Evolutionary conservation across 2,113 vertebrate genomes (phyloP), one percentile per base, ranked within the genome.

Genomic region (Dermatemys mawii): DNA sequence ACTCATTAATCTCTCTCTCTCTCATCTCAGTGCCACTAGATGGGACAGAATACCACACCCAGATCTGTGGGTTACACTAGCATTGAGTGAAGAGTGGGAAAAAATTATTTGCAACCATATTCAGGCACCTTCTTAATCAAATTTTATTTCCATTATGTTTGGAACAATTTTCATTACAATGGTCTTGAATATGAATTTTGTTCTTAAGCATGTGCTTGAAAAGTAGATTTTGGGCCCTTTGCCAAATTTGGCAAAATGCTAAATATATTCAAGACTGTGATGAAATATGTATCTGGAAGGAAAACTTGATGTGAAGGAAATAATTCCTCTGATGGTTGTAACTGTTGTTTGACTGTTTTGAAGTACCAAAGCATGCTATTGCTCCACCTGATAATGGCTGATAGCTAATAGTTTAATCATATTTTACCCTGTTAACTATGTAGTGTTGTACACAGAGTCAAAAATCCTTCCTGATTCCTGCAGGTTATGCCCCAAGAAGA

Each of bases 401-500:
- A 55, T 35, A 46, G 11, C 54, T 32, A 9, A 41, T 8, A 9
- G 41, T 17, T 55, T 35, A 50, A 21, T 10, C 5, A n/a, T 46
- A 26, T 38, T 48, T 26, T 48, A 50, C 24, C 8, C 57, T 35
- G 1, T 35, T 60, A 35, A n/a, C 10, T 46, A 49, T 6, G 12
- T 8, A 4, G 49, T 13, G 21, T 3, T 5, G 16, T 49, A 67
- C 2, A 6, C 16, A 14, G 2, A 22, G 57, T 4, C 32, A 32
- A 8, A 11, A 35, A n/a, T 57, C 12, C 27, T 6, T 57, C 55
- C 27, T 57, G 27, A 57, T 57, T 57, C 12, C 46, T 17, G 32
- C 32, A 48, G 82, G 22, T 13, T n/a, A 48, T 22, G 11, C 57
- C 44, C 32, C 46, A 63, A 83, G 41, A 22, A 27, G 27, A 32